Evolutionary conservation across 2,888 invertebrate genomes (phyloP).

Genomic region (Mesorhabditis spiculigera): DNA sequence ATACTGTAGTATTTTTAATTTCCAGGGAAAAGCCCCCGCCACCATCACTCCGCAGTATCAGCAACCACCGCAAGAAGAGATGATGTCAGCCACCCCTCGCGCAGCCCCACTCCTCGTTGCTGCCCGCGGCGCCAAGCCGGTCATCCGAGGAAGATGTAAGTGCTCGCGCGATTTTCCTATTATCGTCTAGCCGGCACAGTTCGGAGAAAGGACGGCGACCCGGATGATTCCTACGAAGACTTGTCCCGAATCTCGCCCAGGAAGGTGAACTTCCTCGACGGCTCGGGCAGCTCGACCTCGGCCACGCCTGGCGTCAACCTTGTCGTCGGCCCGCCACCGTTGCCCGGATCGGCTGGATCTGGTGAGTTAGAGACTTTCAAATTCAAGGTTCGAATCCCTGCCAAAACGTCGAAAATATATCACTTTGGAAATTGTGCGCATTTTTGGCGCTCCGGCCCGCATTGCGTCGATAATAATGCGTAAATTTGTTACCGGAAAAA

Average conservation of each 20-base stretch:
- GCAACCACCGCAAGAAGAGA: not conserved
- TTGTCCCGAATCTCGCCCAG: not conserved
- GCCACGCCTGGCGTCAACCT: not conserved
- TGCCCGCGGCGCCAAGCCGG: not conserved
- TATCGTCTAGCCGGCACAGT: not conserved
- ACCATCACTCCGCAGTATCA: not conserved
- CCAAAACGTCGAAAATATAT: no score
- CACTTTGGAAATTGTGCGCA: no score
- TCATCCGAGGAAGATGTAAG: not conserved
- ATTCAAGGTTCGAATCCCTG: no score
- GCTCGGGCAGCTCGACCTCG: not conserved
- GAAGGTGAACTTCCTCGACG: conserved; percentile 3
- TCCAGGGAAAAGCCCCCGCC: not conserved
- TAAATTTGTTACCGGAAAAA: no score
- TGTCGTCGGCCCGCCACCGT: not conserved
- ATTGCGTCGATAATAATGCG: no score
- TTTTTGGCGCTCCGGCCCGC: no score
- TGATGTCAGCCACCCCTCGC: not conserved
- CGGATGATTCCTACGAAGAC: not conserved
- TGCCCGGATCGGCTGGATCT: no score
- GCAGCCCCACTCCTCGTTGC: not conserved
- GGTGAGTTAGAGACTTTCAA: no score
- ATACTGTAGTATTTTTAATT: no score
- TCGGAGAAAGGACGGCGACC: conserved; percentile 2
- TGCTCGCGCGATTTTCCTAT: not conserved